Evolutionary conservation across 2,113 vertebrate species (phyloP).

Genomic region (Megalops atlanticus): DNA sequence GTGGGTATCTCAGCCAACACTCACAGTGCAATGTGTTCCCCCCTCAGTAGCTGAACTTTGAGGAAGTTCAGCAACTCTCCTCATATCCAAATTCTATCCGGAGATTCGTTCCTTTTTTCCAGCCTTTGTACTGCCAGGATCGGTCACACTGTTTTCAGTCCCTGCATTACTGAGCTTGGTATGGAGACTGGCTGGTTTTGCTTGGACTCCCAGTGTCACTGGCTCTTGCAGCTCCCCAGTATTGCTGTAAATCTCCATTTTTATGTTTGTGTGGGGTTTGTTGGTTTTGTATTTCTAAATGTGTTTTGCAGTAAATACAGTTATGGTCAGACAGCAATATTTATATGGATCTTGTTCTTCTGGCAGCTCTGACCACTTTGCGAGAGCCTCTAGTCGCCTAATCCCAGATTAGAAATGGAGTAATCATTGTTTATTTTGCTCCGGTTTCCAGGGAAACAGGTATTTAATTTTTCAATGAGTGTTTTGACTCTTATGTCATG

Average conservation of each 20-base stretch:
- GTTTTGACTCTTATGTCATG: not conserved
- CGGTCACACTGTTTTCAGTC: not conserved
- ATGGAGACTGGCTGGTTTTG: not conserved
- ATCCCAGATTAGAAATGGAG: not conserved
- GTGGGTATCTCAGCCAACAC: not conserved
- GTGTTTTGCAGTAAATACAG: not conserved
- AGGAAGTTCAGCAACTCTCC: conserved; percentile 10
- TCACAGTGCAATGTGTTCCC: not conserved
- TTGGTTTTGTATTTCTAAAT: not conserved
- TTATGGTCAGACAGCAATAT: not conserved
- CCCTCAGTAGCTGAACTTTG: conserved; percentile 11
- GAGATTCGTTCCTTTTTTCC: not conserved
- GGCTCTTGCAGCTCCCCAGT: not conserved
- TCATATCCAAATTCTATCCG: conserved; percentile 8
- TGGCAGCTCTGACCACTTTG: not conserved
- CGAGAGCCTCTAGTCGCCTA: not conserved
- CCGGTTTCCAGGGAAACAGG: conserved; percentile 19
- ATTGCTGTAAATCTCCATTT: conserved; percentile 9
- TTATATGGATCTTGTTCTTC: not conserved
- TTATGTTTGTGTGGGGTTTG: not conserved
- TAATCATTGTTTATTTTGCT: conserved; percentile 10
- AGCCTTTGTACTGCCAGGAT: conserved; percentile 19
- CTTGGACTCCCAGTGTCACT: not conserved
- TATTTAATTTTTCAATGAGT: not conserved
- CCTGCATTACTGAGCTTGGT: not conserved